Conservation (phyloP, 2,797 vertebrate genomes). For the Enteromius trimaculatus region DNA sequence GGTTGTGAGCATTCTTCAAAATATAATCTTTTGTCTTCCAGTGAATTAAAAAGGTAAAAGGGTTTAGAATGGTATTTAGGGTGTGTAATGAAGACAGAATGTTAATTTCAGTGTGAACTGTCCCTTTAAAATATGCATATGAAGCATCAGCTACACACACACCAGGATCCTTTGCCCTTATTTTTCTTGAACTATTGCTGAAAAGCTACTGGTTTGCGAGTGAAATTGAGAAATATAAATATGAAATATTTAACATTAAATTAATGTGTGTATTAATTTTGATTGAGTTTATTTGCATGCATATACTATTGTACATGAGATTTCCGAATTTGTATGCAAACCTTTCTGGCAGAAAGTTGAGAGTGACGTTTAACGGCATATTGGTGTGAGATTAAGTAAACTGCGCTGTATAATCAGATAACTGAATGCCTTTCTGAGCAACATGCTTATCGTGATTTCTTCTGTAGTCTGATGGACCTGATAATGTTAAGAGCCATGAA, state of each 20-base stretch:
- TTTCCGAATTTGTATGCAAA: neutral
- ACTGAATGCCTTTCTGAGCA: neutral
- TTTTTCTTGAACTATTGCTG: neutral
- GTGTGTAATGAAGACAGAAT: neutral
- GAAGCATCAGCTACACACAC: neutral
- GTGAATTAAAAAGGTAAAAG: neutral
- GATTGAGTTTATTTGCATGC: too few species aligned
- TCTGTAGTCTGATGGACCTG: neutral
- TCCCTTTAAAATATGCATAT: neutral
- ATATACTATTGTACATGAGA: neutral
- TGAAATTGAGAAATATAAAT: neutral
- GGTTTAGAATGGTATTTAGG: neutral
- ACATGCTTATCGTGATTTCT: neutral
- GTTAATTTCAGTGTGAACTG: neutral
- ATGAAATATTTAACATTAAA: neutral
- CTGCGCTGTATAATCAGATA: slow-evolving; percentile 1
- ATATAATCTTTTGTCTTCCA: neutral
- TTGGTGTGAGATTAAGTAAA: neutral
- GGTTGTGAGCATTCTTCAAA: neutral
- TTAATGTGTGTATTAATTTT: neutral
- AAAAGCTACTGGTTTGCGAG: neutral
- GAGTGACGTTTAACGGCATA: neutral
- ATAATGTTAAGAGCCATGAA: neutral
- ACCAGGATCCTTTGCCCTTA: neutral
- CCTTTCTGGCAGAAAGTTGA: neutral